Evolutionary conservation across 2,797 vertebrate genomes (phyloP).

Genomic region (Acropternis orthonyx): DNA sequence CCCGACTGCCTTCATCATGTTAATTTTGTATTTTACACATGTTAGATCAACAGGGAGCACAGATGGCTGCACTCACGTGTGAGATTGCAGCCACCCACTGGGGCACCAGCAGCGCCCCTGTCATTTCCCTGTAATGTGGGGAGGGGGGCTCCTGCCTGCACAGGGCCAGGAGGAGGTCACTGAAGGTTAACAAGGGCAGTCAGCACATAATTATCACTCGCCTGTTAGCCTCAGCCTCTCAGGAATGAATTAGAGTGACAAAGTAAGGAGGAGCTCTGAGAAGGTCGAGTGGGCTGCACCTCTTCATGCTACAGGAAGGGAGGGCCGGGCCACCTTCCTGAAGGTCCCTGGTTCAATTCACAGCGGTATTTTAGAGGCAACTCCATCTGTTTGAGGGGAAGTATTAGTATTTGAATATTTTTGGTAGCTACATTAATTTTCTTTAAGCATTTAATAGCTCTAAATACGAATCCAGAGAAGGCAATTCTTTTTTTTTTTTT

Average conservation of each 20-base stretch:
- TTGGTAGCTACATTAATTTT: background rate
- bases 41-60: slow-evolving; percentile 23
- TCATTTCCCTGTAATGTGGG: background rate
- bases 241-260: slow-evolving; percentile 24
- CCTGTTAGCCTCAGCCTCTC: background rate
- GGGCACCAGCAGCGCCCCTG: slow-evolving; percentile 1
- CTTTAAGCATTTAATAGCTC: background rate
- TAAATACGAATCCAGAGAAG: background rate
- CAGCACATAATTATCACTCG: slow-evolving; percentile 22
- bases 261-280: background rate
- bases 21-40: slow-evolving; percentile 14
- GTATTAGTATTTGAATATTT: background rate
- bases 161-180: background rate
- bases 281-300: background rate
- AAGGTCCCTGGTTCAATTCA: background rate
- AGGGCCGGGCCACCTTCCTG: background rate
- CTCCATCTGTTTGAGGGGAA: background rate
- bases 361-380: background rate
- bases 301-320: background rate
- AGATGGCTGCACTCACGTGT: slow-evolving; percentile 33
- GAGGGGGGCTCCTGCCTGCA: background rate
- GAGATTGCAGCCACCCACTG: background rate
- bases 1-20: background rate
- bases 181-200: slow-evolving; percentile 37
- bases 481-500: background rate